Percentiles rank a stretch among this genome's conserved stretches.
Conservation (phyloP, 1,140 invertebrate species). For the Vanessa atalanta region DNA sequence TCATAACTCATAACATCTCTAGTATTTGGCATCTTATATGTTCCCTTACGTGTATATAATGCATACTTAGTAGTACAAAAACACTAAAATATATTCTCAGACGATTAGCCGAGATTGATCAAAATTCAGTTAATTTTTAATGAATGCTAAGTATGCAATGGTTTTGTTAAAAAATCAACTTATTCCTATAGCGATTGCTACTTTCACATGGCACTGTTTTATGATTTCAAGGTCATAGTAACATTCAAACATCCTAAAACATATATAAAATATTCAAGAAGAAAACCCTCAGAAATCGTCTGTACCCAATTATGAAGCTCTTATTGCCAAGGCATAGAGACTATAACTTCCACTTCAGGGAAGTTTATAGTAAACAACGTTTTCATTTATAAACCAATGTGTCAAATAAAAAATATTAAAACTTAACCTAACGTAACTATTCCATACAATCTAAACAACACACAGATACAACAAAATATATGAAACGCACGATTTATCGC, state of each 20-base stretch:
- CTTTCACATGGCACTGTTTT: slow-evolving; percentile 20
- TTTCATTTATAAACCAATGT: slow-evolving; percentile 4
- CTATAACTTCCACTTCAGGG: background rate
- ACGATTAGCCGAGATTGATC: background rate
- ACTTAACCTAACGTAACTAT: slow-evolving; percentile 1
- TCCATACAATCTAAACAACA: slow-evolving; percentile 12
- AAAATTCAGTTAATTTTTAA: background rate
- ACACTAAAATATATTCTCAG: background rate
- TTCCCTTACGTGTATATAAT: slow-evolving; percentile 8
- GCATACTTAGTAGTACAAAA: background rate
- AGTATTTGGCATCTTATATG: slow-evolving; percentile 26
- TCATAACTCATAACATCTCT: slow-evolving; percentile 12
- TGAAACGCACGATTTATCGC: slow-evolving; percentile 18
- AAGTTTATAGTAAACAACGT: background rate
- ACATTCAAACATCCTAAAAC: background rate
- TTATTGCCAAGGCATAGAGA: background rate
- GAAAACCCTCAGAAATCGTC: background rate
- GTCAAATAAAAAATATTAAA: slow-evolving; percentile 14
- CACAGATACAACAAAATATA: slow-evolving; percentile 41
- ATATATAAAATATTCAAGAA: slow-evolving; percentile 11
- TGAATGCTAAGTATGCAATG: background rate
- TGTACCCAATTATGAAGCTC: background rate
- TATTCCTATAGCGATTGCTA: background rate
- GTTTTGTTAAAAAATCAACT: background rate
- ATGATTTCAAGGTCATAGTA: slow-evolving; percentile 5